Percentiles rank a stretch among this genome's conserved stretches.
Conservation (phyloP, 2,888 invertebrate species). For the Chrysolina oricalcia region DNA sequence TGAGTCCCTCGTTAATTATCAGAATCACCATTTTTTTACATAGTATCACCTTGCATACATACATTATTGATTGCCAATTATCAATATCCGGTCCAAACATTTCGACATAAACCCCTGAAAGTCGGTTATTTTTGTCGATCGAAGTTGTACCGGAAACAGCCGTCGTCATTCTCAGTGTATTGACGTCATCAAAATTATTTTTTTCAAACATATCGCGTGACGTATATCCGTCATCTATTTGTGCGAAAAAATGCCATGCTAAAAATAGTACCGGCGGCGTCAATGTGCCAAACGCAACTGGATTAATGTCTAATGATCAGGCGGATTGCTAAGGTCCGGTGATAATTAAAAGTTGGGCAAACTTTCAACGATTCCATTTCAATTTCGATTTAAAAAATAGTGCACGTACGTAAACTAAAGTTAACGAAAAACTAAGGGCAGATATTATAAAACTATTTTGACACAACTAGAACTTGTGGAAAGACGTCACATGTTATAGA, state of each 20-base stretch:
- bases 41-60: too few species aligned
- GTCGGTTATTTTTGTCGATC: constrained; percentile 3
- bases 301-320: neutral
- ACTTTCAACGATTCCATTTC: neutral
- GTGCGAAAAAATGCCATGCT: constrained; percentile 2
- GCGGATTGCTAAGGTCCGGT: too few species aligned
- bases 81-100: constrained; percentile 5
- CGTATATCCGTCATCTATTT: constrained; percentile 9
- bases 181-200: constrained; percentile 9
- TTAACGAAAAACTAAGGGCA: too few species aligned
- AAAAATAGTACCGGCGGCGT: neutral
- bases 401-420: neutral
- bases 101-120: neutral
- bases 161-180: neutral
- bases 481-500: too few species aligned
- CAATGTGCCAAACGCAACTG: neutral
- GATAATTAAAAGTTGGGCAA: too few species aligned
- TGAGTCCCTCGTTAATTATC: too few species aligned
- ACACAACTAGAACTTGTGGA: too few species aligned
- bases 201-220: constrained; percentile 4
- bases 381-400: neutral
- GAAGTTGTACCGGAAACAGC: neutral
- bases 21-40: too few species aligned
- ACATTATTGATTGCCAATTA: neutral
- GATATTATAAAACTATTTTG: too few species aligned